A percentile compares a stretch with the other conserved stretches of the same genome.
Evolutionary conservation across 2,113 vertebrate species (phyloP).

Genomic region (Sprattus sprattus): DNA sequence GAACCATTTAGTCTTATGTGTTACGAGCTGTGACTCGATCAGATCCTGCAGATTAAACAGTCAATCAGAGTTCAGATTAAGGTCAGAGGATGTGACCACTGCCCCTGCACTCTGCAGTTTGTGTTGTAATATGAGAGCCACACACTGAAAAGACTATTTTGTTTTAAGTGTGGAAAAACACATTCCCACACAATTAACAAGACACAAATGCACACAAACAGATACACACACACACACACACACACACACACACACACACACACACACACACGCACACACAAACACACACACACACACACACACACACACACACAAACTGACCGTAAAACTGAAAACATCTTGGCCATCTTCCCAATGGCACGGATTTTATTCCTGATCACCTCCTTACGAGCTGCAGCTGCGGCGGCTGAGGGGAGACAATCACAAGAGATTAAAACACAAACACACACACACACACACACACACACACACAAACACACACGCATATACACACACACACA

Average conservation of each 20-base stretch:
- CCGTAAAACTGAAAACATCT: constrained; percentile 80
- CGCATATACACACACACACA: neutral
- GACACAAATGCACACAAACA: neutral
- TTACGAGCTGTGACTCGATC: too few relatives aligned
- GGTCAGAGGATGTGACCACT: neutral
- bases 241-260: neutral
- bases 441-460: constrained; percentile 13
- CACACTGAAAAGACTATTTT: neutral
- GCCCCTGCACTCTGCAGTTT: too few relatives aligned
- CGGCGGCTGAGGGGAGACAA: constrained; percentile 64
- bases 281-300: neutral
- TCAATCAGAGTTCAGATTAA: neutral
- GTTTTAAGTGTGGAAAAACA: neutral
- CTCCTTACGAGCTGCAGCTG: constrained; percentile 79
- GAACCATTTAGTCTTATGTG: too few relatives aligned
- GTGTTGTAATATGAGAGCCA: neutral
- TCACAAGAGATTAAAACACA: constrained; percentile 13
- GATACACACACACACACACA: neutral
- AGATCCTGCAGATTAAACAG: neutral
- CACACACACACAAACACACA: neutral
- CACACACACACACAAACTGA: constrained; percentile 46
- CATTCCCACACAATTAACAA: neutral
- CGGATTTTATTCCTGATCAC: constrained; percentile 81
- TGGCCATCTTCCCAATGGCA: constrained; percentile 80
- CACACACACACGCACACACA: neutral